Evolutionary conservation across 2,888 invertebrate species (phyloP).

Genomic region (Noctua janthina): DNA sequence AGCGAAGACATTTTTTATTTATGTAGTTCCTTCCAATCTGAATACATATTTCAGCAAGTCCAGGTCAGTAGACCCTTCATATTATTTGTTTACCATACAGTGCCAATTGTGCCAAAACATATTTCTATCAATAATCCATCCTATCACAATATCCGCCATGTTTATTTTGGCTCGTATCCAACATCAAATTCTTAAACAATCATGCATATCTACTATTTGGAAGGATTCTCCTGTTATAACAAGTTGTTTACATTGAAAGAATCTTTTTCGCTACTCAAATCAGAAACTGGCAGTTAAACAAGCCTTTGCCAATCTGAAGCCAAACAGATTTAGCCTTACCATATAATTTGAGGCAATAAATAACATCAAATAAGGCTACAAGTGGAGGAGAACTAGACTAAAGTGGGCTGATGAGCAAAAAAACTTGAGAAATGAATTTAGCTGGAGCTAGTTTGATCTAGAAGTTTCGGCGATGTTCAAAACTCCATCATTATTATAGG

Average conservation of each 20-base stretch:
- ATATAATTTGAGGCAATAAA: conserved; percentile 52
- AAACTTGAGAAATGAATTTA: not conserved
- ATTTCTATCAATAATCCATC: conserved; percentile 39
- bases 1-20: not conserved
- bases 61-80: not conserved
- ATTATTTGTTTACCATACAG: conserved; percentile 23
- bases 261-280: not conserved
- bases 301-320: not conserved
- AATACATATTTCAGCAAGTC: not conserved
- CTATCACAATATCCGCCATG: conserved; percentile 21
- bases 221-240: not conserved
- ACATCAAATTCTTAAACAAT: conserved; percentile 42
- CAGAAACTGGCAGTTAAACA: not conserved
- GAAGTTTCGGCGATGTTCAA: not conserved
- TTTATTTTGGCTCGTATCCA: conserved; percentile 60
- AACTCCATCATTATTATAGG: not conserved
- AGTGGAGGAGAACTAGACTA: not conserved
- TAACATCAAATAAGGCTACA: conserved; percentile 12
- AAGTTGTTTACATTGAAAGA: conserved; percentile 14
- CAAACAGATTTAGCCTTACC: not conserved
- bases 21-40: not conserved
- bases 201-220: conserved; percentile 11
- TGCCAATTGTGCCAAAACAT: conserved; percentile 22
- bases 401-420: conserved; percentile 18
- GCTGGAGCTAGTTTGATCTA: not conserved